phyloP scores from a whole-genome alignment of 2,797 vertebrate species.

The Halcyon smyrnensis region DNA sequence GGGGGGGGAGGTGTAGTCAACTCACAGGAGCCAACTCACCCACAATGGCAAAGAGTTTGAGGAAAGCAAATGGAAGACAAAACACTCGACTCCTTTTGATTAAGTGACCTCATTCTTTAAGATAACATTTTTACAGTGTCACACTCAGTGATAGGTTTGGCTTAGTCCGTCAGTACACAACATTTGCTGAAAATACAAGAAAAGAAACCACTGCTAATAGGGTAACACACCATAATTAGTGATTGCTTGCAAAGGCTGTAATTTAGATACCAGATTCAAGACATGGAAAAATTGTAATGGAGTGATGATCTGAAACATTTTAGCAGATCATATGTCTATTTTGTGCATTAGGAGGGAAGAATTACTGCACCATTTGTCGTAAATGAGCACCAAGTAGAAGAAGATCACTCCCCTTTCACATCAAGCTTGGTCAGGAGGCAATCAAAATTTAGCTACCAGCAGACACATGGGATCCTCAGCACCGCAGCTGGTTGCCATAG shows the following conservation, averaged over 20 bases:
- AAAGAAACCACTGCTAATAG: background rate
- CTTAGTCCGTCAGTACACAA: background rate
- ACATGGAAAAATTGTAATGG: background rate
- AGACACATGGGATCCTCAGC: background rate
- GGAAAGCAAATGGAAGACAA: background rate
- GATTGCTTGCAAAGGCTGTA: background rate
- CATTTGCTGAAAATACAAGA: background rate
- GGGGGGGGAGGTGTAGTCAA: no score
- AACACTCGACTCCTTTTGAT: background rate
- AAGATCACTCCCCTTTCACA: background rate
- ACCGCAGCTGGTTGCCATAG: background rate
- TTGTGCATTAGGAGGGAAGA: background rate
- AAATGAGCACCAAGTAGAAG: background rate
- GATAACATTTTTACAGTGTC: background rate
- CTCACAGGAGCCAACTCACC: background rate
- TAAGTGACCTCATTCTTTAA: background rate
- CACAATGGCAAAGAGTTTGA: background rate
- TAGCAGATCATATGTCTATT: background rate
- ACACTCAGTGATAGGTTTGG: background rate
- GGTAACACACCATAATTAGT: background rate
- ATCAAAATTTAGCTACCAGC: background rate
- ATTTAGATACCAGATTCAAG: background rate
- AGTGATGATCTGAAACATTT: background rate
- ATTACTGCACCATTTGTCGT: background rate
- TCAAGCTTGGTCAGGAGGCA: background rate